Evolutionary conservation across 2,113 vertebrate species (phyloP).

Genomic region (Uria aalge): DNA sequence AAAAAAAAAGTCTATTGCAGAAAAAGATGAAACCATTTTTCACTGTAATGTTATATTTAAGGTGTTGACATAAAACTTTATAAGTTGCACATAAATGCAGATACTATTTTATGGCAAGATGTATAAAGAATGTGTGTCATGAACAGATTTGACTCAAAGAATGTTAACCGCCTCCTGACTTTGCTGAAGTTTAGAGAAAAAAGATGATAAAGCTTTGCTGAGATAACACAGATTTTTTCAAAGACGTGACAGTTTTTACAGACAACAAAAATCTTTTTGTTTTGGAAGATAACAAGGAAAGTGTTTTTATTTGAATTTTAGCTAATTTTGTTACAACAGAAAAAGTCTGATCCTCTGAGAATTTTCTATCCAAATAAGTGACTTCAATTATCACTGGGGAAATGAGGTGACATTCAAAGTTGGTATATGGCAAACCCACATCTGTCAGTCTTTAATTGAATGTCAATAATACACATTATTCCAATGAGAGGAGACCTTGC

Average conservation of each 20-base stretch:
- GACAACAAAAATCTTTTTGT: background rate
- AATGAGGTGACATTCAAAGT: slow-evolving; percentile 17
- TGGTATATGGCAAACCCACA: background rate
- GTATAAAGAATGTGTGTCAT: background rate
- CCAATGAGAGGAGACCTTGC: background rate
- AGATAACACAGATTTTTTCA: background rate
- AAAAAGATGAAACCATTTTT: background rate
- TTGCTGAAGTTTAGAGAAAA: background rate
- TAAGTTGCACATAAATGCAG: background rate
- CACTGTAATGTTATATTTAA: background rate
- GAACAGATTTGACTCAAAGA: background rate
- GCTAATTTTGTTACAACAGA: background rate
- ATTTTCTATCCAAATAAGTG: background rate
- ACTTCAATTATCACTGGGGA: background rate
- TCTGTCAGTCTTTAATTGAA: background rate
- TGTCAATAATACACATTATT: background rate
- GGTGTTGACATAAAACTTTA: background rate
- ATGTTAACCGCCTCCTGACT: background rate
- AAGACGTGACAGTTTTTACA: background rate
- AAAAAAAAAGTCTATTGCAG: background rate
- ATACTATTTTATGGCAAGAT: background rate
- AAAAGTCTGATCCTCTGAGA: background rate
- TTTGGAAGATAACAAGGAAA: background rate
- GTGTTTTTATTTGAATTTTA: background rate
- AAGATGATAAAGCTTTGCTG: background rate